phyloP scores from a whole-genome alignment of 2,113 vertebrate species.

The Stegostoma tigrinum region DNA sequence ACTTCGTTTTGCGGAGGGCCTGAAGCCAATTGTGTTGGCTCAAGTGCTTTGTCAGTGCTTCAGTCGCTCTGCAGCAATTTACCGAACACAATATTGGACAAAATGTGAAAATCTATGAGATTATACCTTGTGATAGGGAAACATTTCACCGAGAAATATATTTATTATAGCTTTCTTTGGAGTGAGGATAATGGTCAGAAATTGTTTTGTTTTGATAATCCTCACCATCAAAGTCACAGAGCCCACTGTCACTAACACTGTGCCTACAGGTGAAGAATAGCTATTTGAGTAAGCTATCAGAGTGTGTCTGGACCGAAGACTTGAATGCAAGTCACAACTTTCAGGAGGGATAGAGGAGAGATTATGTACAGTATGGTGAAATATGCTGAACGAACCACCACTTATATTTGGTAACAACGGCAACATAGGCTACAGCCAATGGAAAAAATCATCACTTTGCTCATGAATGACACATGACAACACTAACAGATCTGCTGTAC shows the following conservation, averaged over 20 bases:
- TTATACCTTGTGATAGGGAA: neutral
- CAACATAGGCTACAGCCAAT: neutral
- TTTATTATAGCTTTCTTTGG: neutral
- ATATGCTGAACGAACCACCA: neutral
- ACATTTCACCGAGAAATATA: neutral
- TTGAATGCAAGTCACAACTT: neutral
- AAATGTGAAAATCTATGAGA: slow-evolving; percentile 6
- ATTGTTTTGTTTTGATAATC: neutral
- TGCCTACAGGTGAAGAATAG: neutral
- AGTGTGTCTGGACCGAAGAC: neutral
- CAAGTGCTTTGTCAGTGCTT: neutral
- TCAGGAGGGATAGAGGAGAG: neutral
- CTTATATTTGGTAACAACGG: neutral
- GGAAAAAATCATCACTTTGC: neutral
- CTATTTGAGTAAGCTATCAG: neutral
- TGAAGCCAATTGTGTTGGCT: neutral
- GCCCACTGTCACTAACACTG: neutral
- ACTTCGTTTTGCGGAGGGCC: neutral
- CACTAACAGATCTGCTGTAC: neutral
- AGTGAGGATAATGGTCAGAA: neutral
- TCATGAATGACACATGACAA: neutral
- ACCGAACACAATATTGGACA: neutral
- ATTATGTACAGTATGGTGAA: neutral
- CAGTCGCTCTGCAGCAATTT: neutral
- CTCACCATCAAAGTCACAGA: neutral